Base-by-base conservation (phyloP, 2,797 vertebrate genomes). In the Jordanella pulchra region DNA sequence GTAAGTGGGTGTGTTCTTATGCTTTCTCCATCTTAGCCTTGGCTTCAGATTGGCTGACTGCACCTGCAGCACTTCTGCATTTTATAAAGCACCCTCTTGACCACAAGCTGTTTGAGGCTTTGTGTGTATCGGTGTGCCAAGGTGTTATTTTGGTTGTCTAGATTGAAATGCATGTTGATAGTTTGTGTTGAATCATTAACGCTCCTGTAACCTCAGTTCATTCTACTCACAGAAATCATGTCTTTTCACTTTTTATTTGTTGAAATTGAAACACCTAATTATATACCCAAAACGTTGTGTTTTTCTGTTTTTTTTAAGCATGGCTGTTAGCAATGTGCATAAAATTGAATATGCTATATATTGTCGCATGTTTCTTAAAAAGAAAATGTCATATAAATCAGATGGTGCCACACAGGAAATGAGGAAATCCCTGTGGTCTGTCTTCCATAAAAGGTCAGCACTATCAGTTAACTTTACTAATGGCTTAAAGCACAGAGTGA, bases 381-480 rank as follows among this genome's bases (percentile, higher is more conserved):
- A 28, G 13, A 30, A 54, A 30, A 54, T n/a, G 54, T 48, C 54
- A 63, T 53, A 21, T 53, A 18, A 32, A 63, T 28, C 48, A 13
- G 39, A 45, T 30, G 13, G 27, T 30, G 48, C 39, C 39, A 18
- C 61, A 67, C 30, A 10, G 44, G 17, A 47, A 21, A 55, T 47
- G 18, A 48, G 32, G 21, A 30, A 13, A 42, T 48, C 32, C 42
- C 17, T 67, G 35, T 61, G 23, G 10, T 55, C 71, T 64, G 50
- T 67, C 51, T 18, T 50, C 14, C 32, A 28, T 58, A 28, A 9
- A 50, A 72, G 27, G 60, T 72, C 21, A 45, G 4, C 0, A 27
- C 53, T 67, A 73, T 73, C 64, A 58, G 44, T 64, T 73, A 61
- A 13, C 65, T 74, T 68, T 68, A 58, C 44, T 32, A 58, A 44